These are phyloP conservation scores for Suillia variegata DNA, from an alignment of 2,888 invertebrate species.

Conservation along the genomic window DNA sequence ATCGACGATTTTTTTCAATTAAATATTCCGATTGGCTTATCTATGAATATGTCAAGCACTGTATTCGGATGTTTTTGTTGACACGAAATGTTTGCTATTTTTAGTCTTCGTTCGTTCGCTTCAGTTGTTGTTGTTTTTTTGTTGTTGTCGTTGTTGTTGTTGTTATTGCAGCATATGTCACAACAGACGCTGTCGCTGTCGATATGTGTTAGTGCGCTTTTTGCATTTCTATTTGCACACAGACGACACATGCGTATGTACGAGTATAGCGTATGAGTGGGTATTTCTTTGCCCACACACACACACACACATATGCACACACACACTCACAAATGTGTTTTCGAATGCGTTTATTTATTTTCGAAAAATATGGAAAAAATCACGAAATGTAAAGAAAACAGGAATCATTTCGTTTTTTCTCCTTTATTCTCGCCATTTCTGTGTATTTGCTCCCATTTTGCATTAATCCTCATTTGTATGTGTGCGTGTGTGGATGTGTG, in stretches of 20 bases:
- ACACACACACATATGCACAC: conserved; percentile 27
- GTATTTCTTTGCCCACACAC: conserved; percentile 31
- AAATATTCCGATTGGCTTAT: too few species aligned
- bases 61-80: too few species aligned
- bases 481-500: background rate
- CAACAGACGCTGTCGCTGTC: conserved; percentile 50
- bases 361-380: conserved; percentile 46
- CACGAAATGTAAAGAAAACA: conserved; percentile 49
- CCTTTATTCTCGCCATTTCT: background rate
- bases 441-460: background rate
- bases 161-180: conserved; percentile 45
- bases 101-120: too few species aligned
- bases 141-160: too few species aligned
- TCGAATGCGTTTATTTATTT: conserved; percentile 31
- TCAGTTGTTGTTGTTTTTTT: too few species aligned
- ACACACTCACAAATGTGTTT: conserved; percentile 28
- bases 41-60: too few species aligned
- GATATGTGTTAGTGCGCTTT: conserved; percentile 45
- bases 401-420: too few species aligned
- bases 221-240: conserved; percentile 31
- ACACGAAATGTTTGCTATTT: too few species aligned
- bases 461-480: background rate
- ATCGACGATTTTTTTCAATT: too few species aligned
- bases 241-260: background rate
- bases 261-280: background rate